Evolutionary conservation across 1,140 invertebrate genomes (phyloP).

Genomic region (Brachionus asplanchnoidis): DNA sequence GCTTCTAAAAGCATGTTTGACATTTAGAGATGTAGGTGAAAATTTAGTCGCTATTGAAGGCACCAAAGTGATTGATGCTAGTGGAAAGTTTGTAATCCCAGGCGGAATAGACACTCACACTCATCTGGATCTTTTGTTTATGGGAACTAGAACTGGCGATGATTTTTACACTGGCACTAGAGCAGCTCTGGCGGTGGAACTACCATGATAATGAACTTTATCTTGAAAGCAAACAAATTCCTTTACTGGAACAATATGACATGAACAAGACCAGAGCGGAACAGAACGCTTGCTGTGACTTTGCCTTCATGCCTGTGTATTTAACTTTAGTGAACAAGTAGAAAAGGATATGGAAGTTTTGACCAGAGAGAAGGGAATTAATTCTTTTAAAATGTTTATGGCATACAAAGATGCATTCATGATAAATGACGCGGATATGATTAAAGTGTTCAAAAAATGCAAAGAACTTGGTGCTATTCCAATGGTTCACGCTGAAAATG

Average conservation of each 20-base stretch:
- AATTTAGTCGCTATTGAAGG: slow-evolving; percentile 77
- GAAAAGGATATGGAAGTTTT: slow-evolving; percentile 64
- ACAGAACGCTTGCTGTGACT: slow-evolving; percentile 95
- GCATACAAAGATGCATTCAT: slow-evolving; percentile 85
- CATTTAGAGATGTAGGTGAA: slow-evolving; percentile 64
- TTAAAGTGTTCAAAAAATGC: slow-evolving; percentile 74
- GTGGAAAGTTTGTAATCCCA: slow-evolving; percentile 73
- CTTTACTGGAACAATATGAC: slow-evolving; percentile 79
- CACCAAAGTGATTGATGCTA: slow-evolving; percentile 70
- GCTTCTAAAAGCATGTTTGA: not conserved
- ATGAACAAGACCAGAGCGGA: slow-evolving; percentile 85
- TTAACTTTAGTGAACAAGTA: slow-evolving; percentile 71
- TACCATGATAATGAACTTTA: slow-evolving; percentile 72
- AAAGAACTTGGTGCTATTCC: slow-evolving; percentile 69
- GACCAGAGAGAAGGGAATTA: slow-evolving; percentile 66
- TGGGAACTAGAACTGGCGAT: slow-evolving; percentile 72
- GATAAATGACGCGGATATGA: slow-evolving; percentile 83
- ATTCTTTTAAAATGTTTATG: slow-evolving; percentile 95
- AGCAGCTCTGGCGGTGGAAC: slow-evolving; percentile 84
- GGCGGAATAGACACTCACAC: slow-evolving; percentile 84
- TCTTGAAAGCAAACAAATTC: slow-evolving; percentile 21
- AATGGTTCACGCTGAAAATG: slow-evolving; percentile 95
- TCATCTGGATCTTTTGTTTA: slow-evolving; percentile 78
- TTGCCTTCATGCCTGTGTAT: slow-evolving; percentile 80
- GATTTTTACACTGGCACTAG: slow-evolving; percentile 84